Evolutionary conservation across 2,797 vertebrate genomes (phyloP), one percentile per base, ranked within the genome.

Genomic region (Sebastes variabilis): DNA sequence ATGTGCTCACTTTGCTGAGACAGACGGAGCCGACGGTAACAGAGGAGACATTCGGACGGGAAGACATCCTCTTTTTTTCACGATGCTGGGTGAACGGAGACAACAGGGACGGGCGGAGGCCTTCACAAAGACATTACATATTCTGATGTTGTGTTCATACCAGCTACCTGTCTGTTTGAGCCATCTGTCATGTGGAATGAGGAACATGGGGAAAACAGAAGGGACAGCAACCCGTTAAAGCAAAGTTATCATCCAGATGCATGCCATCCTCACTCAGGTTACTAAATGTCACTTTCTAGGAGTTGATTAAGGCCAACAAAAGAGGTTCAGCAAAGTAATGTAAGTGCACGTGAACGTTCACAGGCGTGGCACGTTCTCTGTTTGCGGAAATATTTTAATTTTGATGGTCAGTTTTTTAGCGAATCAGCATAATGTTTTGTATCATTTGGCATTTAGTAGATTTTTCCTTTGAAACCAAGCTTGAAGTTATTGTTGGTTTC

Each of bases 1-100:
- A 93, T 95, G 94, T 95, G 94, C 93, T 94, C 86, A 24, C 87
- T 81, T 79, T 77, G 82, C 88, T 3, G 80, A 84, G 90, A 86
- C 89, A 91, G 93, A 92, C 91, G 83, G 90, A 81, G 88, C 1
- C 72, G 52, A 79, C 56, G 75, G 86, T 86, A 90, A 81, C 87
- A 36, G 88, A 93, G 86, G 80, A 92, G 91, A 90, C 88, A 75
- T 78, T 84, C 49, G 61, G 87, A 89, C 66, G 42, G 86, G 68
- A 81, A 77, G 89, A 84, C 89, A 74, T 86, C 79, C 80, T 81
- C 60, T n/a, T 72, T 87, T 85, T 80, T 73, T 66, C 16, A 24
- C 36, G 62, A 84, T 29, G 71, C 52, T 1, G 52, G 24, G 81
- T 79, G 67, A 83, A 69, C 30, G 6, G 55, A 70, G 79, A 77